Evolutionary conservation across 2,113 vertebrate species (phyloP).

Genomic region (Calidris pygmaea): DNA sequence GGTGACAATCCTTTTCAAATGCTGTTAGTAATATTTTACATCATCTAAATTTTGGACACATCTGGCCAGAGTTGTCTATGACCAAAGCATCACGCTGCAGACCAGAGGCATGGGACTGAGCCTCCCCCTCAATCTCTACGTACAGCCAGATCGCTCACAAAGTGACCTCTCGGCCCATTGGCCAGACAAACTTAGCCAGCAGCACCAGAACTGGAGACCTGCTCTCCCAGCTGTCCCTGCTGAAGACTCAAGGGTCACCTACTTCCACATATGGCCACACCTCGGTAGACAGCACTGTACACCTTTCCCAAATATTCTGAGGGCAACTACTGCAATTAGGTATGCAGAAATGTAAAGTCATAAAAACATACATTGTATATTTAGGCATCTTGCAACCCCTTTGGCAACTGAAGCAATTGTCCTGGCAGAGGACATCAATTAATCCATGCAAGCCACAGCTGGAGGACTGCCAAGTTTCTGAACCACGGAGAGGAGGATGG

Average conservation of each 20-base stretch:
- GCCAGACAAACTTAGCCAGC: background rate
- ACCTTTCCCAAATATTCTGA: background rate
- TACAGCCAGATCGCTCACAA: background rate
- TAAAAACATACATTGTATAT: background rate
- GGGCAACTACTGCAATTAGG: background rate
- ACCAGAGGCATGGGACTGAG: background rate
- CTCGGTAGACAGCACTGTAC: background rate
- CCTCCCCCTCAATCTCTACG: background rate
- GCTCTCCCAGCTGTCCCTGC: background rate
- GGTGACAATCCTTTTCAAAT: background rate
- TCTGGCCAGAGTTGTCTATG: background rate
- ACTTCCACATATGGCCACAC: background rate
- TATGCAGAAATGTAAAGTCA: background rate
- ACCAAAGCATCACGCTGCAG: background rate
- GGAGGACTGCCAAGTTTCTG: background rate
- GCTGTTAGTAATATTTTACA: background rate
- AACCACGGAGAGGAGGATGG: background rate
- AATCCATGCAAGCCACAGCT: background rate
- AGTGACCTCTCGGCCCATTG: background rate
- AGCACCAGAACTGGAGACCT: background rate
- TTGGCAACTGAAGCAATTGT: background rate
- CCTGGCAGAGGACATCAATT: background rate
- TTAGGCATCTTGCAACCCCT: background rate
- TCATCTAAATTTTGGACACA: background rate
- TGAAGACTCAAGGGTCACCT: background rate